These are phyloP conservation scores for Lamprotornis superbus DNA, from an alignment of 2,113 vertebrate genomes.

Conservation along the genomic window DNA sequence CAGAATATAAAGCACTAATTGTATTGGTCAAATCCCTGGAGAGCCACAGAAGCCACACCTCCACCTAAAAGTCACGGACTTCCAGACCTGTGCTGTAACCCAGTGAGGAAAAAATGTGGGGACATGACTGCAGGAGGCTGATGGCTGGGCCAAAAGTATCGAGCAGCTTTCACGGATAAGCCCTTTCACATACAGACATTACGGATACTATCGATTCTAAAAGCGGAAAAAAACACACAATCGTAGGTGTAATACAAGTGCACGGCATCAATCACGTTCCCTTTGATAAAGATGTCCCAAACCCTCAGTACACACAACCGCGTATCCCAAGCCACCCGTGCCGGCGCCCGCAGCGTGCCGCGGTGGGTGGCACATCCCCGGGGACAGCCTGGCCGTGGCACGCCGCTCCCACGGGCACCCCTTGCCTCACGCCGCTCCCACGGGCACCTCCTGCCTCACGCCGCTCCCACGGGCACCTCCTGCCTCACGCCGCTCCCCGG, in stretches of 20 bases:
- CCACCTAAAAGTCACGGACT: background rate
- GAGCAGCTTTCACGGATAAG: background rate
- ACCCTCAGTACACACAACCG: rapidly evolving
- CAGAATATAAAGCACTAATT: background rate
- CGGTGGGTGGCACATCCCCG: background rate
- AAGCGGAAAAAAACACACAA: background rate
- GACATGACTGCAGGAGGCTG: background rate
- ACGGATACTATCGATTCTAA: rapidly evolving
- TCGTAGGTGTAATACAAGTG: rapidly evolving
- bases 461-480: too few relatives aligned
- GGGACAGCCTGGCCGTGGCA: rapidly evolving
- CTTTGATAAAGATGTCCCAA: rapidly evolving
- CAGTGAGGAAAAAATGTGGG: rapidly evolving
- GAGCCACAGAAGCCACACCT: background rate
- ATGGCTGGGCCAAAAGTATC: background rate
- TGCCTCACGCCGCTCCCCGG: rapidly evolving
- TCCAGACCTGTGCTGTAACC: background rate
- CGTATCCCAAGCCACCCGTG: rapidly evolving
- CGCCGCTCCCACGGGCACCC: background rate
- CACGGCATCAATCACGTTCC: background rate
- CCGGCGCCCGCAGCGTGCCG: background rate
- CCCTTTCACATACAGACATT: rapidly evolving
- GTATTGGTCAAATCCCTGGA: background rate
- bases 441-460: background rate
- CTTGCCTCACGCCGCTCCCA: rapidly evolving